A percentile compares a stretch with the other conserved stretches of the same genome.
phyloP scores from a whole-genome alignment of 2,797 vertebrate genomes.

The Telmatherina bonti region DNA sequence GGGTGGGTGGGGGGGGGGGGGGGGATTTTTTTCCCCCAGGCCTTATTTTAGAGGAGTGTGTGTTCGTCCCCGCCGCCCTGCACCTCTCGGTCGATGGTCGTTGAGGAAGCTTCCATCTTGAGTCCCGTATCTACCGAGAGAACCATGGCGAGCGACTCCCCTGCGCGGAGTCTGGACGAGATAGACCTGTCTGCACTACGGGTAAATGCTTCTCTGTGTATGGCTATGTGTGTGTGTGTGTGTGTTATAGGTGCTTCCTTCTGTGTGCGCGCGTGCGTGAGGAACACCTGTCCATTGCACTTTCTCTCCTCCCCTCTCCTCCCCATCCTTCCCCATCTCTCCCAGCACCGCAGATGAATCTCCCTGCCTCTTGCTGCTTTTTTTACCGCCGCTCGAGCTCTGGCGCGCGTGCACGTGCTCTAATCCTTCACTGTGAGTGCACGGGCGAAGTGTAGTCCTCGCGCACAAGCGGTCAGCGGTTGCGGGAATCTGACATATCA shows the following conservation, averaged over 20 bases:
- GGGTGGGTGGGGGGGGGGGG: constrained; percentile 50
- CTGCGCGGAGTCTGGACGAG: constrained; percentile 96
- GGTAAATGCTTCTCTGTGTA: constrained; percentile 76
- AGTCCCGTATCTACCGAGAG: constrained; percentile 69
- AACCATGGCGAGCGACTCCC: constrained; percentile 97
- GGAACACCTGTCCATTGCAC: constrained; percentile 59
- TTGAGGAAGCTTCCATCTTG: constrained; percentile 77
- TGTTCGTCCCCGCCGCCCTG: constrained; percentile 40
- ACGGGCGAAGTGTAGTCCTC: constrained; percentile 22
- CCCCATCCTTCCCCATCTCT: constrained; percentile 21
- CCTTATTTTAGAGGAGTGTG: constrained; percentile 26
- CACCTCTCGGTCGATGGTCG: constrained; percentile 72
- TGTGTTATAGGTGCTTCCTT: too few relatives aligned
- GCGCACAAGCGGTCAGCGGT: constrained; percentile 38
- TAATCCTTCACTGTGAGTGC: constrained; percentile 6
- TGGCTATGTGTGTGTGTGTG: constrained; percentile 23
- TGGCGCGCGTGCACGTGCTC: constrained; percentile 29
- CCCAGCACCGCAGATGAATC: constrained; percentile 35
- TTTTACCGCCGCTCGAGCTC: constrained; percentile 20
- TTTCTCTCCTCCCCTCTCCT: too few relatives aligned
- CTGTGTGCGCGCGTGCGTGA: constrained; percentile 38
- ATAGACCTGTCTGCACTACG: constrained; percentile 96
- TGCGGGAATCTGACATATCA: constrained; percentile 41
- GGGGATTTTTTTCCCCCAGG: too few relatives aligned
- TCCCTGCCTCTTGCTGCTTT: constrained; percentile 33